Evolutionary conservation across 1,140 invertebrate species (phyloP), one percentile per base, ranked within the genome.

Genomic region (Pomacea maculata): DNA sequence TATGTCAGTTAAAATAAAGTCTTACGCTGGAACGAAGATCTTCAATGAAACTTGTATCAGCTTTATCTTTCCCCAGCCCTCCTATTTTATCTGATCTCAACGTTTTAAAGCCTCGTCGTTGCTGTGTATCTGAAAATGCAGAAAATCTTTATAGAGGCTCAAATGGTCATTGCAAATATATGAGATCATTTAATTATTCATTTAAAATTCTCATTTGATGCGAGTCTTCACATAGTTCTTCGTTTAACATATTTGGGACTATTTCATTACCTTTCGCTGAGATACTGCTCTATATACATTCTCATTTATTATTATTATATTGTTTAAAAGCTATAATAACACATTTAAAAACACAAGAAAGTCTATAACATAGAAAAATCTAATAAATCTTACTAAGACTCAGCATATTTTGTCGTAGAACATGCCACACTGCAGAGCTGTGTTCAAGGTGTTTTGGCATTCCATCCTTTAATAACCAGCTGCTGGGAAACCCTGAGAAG

Each of bases 21-120:
- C 55, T 67, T 70, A 77, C 78, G 72, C 84, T 83, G 6, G 82
- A 83, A 17, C 78, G 63, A 63, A 75, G 70, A 12, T 84, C 79
- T 17, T 84, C 83, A 34, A 84, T 83, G 9, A 86, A 65, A 52
- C 79, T 45, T 19, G 82, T 80, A 15, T 74, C 76, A 45, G 29
- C 45, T 6, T 75, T 74, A 55, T 81, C 82, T 74, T 83, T 82
- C 61, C 85, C 83, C 57, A 84, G 29, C 17, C 82, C 79, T 21
- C 34, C 73, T 70, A 70, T 80, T 15, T 71, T 55, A 15, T 80
- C 79, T 68, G 83, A 80, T 4, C 83, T 76, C 25, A 80, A 25
- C n/a, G 85, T 86, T 79, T 86, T 86, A 75, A 86, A 86, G 3
- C 82, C 83, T 64, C 83, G 63, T 7, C 25, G 67, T 64, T 84